phyloP scores from a whole-genome alignment of 1,140 invertebrate species.

The Aricia agestis region DNA sequence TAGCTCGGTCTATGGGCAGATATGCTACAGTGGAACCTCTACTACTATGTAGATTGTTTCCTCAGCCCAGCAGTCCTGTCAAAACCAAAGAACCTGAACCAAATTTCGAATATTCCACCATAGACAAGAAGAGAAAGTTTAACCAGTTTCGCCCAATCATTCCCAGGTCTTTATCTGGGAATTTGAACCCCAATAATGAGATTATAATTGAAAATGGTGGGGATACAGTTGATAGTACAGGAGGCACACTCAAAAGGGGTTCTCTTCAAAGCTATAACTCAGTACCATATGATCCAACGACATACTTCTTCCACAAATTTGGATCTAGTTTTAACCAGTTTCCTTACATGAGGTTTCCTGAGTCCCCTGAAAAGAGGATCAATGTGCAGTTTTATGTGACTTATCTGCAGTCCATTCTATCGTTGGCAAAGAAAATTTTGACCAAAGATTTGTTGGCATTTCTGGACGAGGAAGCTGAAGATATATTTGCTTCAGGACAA shows the following conservation, averaged over 20 bases:
- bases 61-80: conserved; percentile 81
- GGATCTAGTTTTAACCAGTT: conserved; percentile 95
- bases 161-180: conserved; percentile 92
- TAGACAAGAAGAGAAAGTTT: conserved; percentile 79
- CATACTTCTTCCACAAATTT: conserved; percentile 93
- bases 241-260: conserved; percentile 68
- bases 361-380: conserved; percentile 80
- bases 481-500: conserved; percentile 81
- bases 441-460: conserved; percentile 88
- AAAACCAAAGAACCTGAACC: conserved; percentile 70
- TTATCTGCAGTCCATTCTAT: conserved; percentile 86
- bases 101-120: conserved; percentile 63
- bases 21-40: conserved; percentile 86
- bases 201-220: conserved; percentile 53
- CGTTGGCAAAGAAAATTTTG: conserved; percentile 90
- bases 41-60: conserved; percentile 90
- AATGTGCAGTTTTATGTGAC: conserved; percentile 82
- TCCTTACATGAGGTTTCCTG: conserved; percentile 84
- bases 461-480: conserved; percentile 89
- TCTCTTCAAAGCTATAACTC: conserved; percentile 81
- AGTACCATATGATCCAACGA: conserved; percentile 86
- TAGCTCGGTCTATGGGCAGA: conserved; percentile 92
- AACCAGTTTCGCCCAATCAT: conserved; percentile 90
- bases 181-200: conserved; percentile 80
- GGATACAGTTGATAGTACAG: conserved; percentile 67